Evolutionary conservation across 2,113 vertebrate genomes (phyloP).

Genomic region (Ardeotis arabs): DNA sequence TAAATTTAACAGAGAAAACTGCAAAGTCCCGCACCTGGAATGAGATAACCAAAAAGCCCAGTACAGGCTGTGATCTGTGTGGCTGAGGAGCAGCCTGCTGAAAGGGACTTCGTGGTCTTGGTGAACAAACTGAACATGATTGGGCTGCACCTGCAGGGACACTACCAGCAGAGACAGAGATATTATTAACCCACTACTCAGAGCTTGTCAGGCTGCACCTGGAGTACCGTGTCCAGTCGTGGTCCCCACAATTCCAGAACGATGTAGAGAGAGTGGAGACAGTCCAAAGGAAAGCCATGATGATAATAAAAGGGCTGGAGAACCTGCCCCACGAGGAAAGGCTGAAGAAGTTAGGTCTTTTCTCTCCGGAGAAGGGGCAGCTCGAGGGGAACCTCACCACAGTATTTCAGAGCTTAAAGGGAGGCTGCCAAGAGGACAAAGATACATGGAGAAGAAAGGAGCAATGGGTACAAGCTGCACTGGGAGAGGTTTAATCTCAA

Average conservation of each 20-base stretch:
- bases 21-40: not conserved
- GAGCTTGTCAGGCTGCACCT: not conserved
- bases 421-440: not conserved
- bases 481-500: too few species aligned
- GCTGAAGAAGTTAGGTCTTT: not conserved
- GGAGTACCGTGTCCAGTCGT: not conserved
- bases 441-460: not conserved
- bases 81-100: not conserved
- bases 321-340: not conserved
- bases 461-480: not conserved
- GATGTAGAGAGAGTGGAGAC: not conserved
- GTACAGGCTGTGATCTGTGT: not conserved
- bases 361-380: not conserved
- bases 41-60: not conserved
- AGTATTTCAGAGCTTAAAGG: not conserved
- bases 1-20: too few species aligned
- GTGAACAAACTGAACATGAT: not conserved
- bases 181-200: not conserved
- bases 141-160: not conserved
- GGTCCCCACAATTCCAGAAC: not conserved
- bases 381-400: not conserved
- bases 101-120: not conserved
- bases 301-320: not conserved
- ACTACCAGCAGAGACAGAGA: not conserved
- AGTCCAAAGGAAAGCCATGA: not conserved